These are phyloP conservation scores for Hypsopygia costalis DNA, from an alignment of 2,888 invertebrate species.

Conservation along the genomic window DNA sequence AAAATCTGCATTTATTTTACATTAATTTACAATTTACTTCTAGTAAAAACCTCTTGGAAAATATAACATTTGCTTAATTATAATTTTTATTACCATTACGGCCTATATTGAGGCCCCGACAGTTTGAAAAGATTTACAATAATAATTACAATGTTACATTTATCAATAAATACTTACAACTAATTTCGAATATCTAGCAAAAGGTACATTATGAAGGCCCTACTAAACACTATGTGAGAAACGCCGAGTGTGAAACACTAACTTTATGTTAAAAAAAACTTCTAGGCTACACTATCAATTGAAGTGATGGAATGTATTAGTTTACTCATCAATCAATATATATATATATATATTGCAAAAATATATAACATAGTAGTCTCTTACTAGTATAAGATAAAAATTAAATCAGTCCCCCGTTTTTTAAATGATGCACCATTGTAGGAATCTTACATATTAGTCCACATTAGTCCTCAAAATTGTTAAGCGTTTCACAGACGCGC, in stretches of 20 bases:
- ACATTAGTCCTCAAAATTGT: no score
- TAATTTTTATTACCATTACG: constrained; percentile 32
- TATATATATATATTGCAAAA: no score
- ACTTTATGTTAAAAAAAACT: constrained; percentile 8
- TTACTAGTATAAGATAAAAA: no score
- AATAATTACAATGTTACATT: constrained; percentile 61
- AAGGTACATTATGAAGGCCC: constrained; percentile 75
- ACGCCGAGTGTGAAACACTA: constrained; percentile 59
- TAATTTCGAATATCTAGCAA: constrained; percentile 58
- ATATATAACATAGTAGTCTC: no score
- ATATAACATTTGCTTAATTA: constrained; percentile 66
- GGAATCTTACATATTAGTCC: no score
- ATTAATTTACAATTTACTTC: constrained; percentile 75
- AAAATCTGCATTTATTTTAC: constrained; percentile 79
- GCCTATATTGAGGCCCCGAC: constrained; percentile 25
- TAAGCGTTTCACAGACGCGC: constrained; percentile 51
- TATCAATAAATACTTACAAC: constrained; percentile 75
- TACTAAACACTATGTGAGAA: constrained; percentile 47
- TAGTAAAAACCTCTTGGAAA: constrained; percentile 61
- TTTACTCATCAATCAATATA: no score
- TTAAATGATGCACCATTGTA: no score
- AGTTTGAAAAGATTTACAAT: constrained; percentile 50
- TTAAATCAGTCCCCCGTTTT: no score
- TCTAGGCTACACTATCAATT: no score
- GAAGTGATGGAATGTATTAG: no score